Evolutionary conservation across 2,888 invertebrate genomes (phyloP), one percentile per base, ranked within the genome.

Genomic region (Blera fallax): DNA sequence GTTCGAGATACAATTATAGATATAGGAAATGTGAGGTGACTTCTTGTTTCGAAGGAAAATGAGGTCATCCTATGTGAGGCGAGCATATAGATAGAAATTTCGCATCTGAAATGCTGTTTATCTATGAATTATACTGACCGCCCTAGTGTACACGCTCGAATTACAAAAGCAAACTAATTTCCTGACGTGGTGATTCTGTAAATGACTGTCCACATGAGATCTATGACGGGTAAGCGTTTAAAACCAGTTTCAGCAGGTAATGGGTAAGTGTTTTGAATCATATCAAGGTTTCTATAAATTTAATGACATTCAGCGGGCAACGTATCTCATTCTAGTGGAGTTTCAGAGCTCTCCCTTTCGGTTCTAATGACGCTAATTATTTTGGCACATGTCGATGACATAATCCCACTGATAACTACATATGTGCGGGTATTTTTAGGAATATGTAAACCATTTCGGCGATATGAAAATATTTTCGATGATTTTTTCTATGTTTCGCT

Each of bases 41-140:
- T 58, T n/a, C 60, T 18, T 72, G 16, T 37, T 72, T 37, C 7
- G 16, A 11, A 16, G 27, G 60, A 72, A 73, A 60, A 60, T 72
- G 72, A 72, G 14, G 27, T 72, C 72, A 72, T 72, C 56, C 18
- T 7, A 34, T 34, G 18, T 11, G 50, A 16, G 11, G 5, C 5
- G 16, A 29, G 10, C 21, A 18, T n/a, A n/a, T 6, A 6, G 1
- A 50, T 4, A 1, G n/a, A 10, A 24, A 11, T 29, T 29, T 29
- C 3, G 2, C 6, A 40, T 40, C 40, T 40, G 10, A 10, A 0
- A 7, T 8, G 10, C 32, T 32, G 32, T 32, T 32, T 32, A 10
- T 8, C 32, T 32, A 5, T 14, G 14, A 40, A 40, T 40, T 40
- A 40, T 40, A 5, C 4, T 11, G 14, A 40, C 14, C 14, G 5